These are phyloP conservation scores for Drosophila demipolita DNA, from an alignment of 2,888 invertebrate genomes.

Conservation along the genomic window DNA sequence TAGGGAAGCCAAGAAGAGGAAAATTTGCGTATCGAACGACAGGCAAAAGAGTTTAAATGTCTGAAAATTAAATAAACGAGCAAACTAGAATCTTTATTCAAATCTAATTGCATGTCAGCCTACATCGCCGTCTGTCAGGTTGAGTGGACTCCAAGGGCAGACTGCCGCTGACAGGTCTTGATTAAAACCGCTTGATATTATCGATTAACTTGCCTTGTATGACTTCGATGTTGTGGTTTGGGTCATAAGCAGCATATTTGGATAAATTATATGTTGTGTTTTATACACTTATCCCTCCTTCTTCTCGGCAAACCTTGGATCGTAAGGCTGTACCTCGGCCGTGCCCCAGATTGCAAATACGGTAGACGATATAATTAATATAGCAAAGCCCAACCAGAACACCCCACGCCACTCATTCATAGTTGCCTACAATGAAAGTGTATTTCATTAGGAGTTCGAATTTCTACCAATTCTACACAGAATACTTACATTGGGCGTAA, in stretches of 20 bases:
- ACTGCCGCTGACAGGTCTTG: slow-evolving; percentile 1
- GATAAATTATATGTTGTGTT: not conserved
- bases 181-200: not conserved
- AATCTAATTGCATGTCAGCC: slow-evolving; percentile 17
- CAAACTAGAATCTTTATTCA: not conserved
- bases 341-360: slow-evolving; percentile 88
- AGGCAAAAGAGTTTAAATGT: not conserved
- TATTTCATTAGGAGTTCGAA: not conserved
- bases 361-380: slow-evolving; percentile 88
- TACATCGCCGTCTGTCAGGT: not conserved
- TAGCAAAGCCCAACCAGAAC: slow-evolving; percentile 90
- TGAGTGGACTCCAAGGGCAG: not conserved
- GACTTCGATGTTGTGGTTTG: not conserved
- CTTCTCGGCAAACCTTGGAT: slow-evolving; percentile 84
- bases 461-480: not conserved
- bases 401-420: slow-evolving; percentile 90
- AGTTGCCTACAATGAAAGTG: slow-evolving; percentile 85
- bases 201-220: not conserved
- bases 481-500: slow-evolving; percentile 87
- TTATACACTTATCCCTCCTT: slow-evolving; percentile 2
- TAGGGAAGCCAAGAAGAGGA: not conserved
- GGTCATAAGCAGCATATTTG: not conserved
- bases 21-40: not conserved
- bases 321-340: slow-evolving; percentile 90
- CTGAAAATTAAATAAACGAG: not conserved